Base-by-base conservation (phyloP, 2,113 vertebrate species). In the Montifringilla adamsi region DNA sequence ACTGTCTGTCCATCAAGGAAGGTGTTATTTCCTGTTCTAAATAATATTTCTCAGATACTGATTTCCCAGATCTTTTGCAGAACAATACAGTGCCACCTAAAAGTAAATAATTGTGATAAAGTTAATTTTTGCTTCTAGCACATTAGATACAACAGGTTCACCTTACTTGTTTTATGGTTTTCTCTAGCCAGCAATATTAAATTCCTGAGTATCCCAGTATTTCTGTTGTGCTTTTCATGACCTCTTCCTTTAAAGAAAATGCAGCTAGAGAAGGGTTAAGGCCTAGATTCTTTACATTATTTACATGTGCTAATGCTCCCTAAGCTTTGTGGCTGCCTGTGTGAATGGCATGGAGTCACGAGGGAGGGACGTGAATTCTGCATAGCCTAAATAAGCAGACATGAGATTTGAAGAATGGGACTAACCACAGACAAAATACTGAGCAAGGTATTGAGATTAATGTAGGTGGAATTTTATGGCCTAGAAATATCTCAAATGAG, bases 351-450 rank as follows among this genome's bases (percentile, higher is more conserved):
- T 49, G 43, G 28, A 86, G 17, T 37, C 35, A 26, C 0, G 0
- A 68, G 18, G 13, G 11, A 37, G 6, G 24, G 10, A 26, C 30
- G 35, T 52, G 46, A 37, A 69, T 50, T 63, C 22, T 63, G 4
- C 30, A 7, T 13, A 14, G 19, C 9, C 4, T 31, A 53, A 69
- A 19, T 53, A 37, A 26, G 23, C 21, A 56, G 59, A 19, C 2
- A 33, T 39, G 39, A 63, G 6, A 26, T 26, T 70, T 0, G 0
- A 80, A 58, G 16, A 37, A 31, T n/a, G 10, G 43, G 22, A 55
- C 26, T 75, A 75, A 44, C 14, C 18, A 37, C 18, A 62, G 46
- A 15, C 37, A 56, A 84, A 89, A 64, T 44, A 52, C 27, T 27
- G 59, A 84, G 11, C 22, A 74, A 78, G 10, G 9, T 49, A 13